Percentiles rank a stretch among this genome's conserved stretches.
phyloP scores from a whole-genome alignment of 1,140 invertebrate genomes.

The Chlorops oryzae region DNA sequence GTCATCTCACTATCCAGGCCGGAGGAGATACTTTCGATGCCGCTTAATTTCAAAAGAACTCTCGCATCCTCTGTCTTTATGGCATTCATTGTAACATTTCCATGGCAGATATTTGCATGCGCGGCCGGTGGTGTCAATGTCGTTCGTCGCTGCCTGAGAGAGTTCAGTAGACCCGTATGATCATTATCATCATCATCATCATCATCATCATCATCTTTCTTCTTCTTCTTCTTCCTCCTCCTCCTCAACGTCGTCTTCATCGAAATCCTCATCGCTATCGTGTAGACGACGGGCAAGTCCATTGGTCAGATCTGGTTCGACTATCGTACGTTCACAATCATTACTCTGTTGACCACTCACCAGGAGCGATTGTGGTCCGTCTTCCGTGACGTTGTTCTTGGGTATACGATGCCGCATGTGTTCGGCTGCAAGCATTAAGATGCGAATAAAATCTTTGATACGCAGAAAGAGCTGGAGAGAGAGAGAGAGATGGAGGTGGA shows the following conservation, averaged over 20 bases:
- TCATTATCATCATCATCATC: neutral
- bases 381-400: constrained; percentile 42
- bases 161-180: neutral
- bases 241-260: constrained; percentile 39
- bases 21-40: neutral
- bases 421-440: constrained; percentile 27
- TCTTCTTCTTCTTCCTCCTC: constrained; percentile 22
- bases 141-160: constrained; percentile 7
- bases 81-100: constrained; percentile 30
- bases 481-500: neutral
- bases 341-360: constrained; percentile 39
- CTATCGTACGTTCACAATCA: constrained; percentile 43
- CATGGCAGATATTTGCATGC: too few species aligned
- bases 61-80: constrained; percentile 15
- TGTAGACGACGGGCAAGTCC: constrained; percentile 39
- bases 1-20: too few species aligned
- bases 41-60: constrained; percentile 3
- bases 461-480: too few species aligned
- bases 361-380: constrained; percentile 42
- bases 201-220: neutral
- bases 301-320: constrained; percentile 42
- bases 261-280: constrained; percentile 42
- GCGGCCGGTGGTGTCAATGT: constrained; percentile 34
- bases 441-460: neutral
- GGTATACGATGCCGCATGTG: constrained; percentile 45